Evolutionary conservation across 2,113 vertebrate species (phyloP).

Genomic region (Antechinus flavipes): DNA sequence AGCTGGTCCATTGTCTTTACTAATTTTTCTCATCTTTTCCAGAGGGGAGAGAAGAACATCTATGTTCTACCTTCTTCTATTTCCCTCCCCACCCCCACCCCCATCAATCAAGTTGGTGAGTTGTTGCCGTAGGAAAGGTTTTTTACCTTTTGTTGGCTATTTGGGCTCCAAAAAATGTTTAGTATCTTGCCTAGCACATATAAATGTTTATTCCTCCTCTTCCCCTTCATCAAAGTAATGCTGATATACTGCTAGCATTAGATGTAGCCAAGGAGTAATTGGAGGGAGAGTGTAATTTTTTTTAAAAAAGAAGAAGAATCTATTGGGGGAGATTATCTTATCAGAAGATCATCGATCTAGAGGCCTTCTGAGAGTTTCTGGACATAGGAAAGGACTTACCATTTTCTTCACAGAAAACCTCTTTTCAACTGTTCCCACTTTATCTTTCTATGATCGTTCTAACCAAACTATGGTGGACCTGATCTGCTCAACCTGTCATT

Average conservation of each 20-base stretch:
- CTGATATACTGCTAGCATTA: neutral
- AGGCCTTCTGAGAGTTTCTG: neutral
- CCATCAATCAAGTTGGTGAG: conserved; percentile 42
- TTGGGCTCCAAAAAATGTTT: neutral
- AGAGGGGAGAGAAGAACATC: neutral
- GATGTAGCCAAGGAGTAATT: neutral
- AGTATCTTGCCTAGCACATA: neutral
- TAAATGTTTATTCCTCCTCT: neutral
- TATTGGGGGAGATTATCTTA: neutral
- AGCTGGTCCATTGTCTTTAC: conserved; percentile 67
- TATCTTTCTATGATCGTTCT: neutral
- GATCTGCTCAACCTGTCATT: neutral
- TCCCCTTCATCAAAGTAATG: neutral
- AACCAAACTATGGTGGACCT: neutral
- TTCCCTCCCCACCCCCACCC: conserved; percentile 58
- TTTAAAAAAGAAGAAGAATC: neutral
- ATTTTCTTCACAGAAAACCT: neutral
- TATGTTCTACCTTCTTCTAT: neutral
- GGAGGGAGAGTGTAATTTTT: neutral
- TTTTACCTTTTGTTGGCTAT: conserved; percentile 56
- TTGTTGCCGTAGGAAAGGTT: conserved; percentile 56
- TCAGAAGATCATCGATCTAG: neutral
- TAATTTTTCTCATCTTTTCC: conserved; percentile 71
- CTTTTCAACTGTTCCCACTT: neutral
- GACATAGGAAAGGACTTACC: neutral